Conservation (phyloP, 2,113 vertebrate genomes). For the Oncorhynchus clarkii region DNA sequence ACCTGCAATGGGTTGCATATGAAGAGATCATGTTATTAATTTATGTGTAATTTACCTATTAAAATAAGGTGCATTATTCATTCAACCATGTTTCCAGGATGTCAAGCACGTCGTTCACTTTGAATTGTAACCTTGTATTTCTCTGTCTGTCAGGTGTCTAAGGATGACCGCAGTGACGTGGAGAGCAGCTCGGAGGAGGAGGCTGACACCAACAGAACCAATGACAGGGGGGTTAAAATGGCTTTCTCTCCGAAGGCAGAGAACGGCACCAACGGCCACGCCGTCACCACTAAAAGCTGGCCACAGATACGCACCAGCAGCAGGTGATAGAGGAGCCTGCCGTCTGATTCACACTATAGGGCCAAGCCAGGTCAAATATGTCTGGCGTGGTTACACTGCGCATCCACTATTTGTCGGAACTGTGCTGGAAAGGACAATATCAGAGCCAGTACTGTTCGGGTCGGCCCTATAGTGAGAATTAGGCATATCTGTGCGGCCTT, state of each 20-base stretch:
- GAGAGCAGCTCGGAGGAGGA: constrained; percentile 98
- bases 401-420: too few relatives aligned
- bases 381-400: too few relatives aligned
- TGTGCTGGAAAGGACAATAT: too few relatives aligned
- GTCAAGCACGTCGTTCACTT: not conserved
- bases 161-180: constrained; percentile 94
- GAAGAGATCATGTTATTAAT: not conserved
- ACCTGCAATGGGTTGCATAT: not conserved
- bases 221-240: constrained; percentile 59
- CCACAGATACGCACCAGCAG: constrained; percentile 3
- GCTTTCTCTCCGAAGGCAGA: constrained; percentile 72
- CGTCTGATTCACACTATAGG: too few relatives aligned
- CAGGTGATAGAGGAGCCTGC: constrained; percentile 18
- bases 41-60: too few relatives aligned
- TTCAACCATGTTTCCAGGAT: too few relatives aligned
- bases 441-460: too few relatives aligned
- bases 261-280: constrained; percentile 86
- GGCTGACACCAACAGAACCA: constrained; percentile 33
- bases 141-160: constrained; percentile 78
- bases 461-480: too few relatives aligned
- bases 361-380: too few relatives aligned
- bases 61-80: too few relatives aligned
- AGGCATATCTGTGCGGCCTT: too few relatives aligned
- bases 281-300: constrained; percentile 63
- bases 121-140: not conserved